These are phyloP conservation scores for Micrastur ruficollis DNA, from an alignment of 2,797 vertebrate species.

Conservation along the genomic window DNA sequence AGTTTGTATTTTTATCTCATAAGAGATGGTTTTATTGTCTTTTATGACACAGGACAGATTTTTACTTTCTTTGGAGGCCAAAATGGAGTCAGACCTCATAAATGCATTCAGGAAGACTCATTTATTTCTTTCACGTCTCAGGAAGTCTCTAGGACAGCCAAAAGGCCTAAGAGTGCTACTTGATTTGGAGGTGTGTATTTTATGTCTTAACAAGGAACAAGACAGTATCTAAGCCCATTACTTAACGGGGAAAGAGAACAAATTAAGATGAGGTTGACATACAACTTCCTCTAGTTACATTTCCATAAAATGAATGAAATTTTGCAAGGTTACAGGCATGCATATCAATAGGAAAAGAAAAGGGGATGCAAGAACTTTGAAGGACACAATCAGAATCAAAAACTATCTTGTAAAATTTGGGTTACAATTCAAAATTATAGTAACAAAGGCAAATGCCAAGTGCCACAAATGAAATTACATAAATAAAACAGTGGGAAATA, in stretches of 20 bases:
- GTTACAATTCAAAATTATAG: background rate
- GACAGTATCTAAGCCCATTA: background rate
- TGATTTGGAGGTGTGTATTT: constrained; percentile 31
- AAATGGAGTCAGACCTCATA: constrained; percentile 34
- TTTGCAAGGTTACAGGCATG: background rate
- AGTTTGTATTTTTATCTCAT: background rate
- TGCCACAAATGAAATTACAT: background rate
- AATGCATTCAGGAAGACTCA: background rate
- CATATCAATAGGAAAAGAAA: background rate
- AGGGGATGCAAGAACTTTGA: background rate
- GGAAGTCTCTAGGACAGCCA: background rate
- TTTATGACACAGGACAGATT: background rate
- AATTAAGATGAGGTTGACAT: background rate
- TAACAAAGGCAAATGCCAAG: background rate
- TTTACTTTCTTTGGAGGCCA: background rate
- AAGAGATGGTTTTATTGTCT: background rate
- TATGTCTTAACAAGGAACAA: background rate
- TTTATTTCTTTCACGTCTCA: background rate
- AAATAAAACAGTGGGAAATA: background rate
- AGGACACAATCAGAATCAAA: background rate
- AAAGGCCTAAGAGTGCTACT: background rate
- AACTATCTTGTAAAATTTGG: background rate
- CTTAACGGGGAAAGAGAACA: background rate
- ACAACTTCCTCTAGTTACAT: background rate
- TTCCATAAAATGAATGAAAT: background rate